Conservation (phyloP, 2,888 invertebrate genomes). For the Patella caerulea region DNA sequence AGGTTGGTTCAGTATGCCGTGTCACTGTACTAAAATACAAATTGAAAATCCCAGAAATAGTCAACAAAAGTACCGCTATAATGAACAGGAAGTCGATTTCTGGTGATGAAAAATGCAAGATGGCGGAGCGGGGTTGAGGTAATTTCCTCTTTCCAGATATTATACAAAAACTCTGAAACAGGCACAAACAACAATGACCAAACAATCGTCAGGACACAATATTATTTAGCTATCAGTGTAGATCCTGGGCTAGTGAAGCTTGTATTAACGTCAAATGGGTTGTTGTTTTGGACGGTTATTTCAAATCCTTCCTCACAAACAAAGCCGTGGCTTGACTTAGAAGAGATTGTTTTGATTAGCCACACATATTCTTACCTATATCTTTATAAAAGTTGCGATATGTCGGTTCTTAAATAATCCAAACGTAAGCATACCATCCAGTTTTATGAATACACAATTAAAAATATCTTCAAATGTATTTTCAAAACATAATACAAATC, state of each 20-base stretch:
- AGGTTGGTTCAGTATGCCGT: no score
- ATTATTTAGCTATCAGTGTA: no score
- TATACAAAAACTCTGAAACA: no score
- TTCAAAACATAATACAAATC: neutral
- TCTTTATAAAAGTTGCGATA: neutral
- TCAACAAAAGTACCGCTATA: no score
- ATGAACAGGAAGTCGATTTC: constrained; percentile 32
- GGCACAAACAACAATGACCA: no score
- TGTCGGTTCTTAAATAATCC: neutral
- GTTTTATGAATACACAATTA: neutral
- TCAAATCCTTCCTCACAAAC: neutral
- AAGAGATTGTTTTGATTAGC: neutral
- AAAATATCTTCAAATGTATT: neutral
- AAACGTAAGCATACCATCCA: neutral
- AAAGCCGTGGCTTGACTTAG: neutral
- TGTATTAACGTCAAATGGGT: no score
- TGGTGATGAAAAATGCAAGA: constrained; percentile 39
- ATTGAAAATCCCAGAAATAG: no score
- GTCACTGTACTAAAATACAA: no score
- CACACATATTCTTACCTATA: neutral
- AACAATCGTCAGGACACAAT: no score
- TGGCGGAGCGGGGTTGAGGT: constrained; percentile 25
- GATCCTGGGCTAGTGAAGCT: no score
- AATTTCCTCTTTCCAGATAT: no score
- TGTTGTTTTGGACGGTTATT: neutral